Base-by-base conservation (phyloP, 1,140 invertebrate genomes). In the Anagrus nilaparvatae region DNA sequence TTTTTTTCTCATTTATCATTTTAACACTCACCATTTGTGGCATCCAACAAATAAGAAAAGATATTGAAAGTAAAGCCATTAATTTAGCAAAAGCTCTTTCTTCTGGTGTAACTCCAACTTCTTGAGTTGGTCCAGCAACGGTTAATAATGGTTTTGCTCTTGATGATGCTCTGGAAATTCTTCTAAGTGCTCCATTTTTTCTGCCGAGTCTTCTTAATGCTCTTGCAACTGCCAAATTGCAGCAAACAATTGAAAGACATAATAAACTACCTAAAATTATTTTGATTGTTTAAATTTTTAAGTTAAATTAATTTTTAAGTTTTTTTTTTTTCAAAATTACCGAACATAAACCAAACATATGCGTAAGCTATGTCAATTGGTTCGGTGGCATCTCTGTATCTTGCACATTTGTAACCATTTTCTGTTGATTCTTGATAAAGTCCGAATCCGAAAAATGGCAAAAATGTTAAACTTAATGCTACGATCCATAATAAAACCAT, bases 41-140 rank as follows among this genome's bases (percentile, higher is more conserved):
- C 66, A 87, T 74, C 86, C 86, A 90, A 55, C 84, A 89, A 2
- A 84, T 66, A 33, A 89, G 79, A 53, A 87, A 88, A 3, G 83
- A 77, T 29, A 87, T 76, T 31, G 84, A 87, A 2, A 90, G 71
- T 5, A 84, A 74, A 0, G 81, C 78, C 86, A 90, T 89, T 3
- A 88, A 69, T 49, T 81, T 76, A 29, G 84, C 84, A 62, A 90
- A 89, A 29, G 84, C 82, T 34, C 84, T 73, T 63, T 89, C 87
- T 55, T 88, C 84, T 0, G 75, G 72, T 0, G 83, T 86, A 40
- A 81, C 72, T 8, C 73, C 70, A 42, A 61, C 48, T 50, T 67
- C 58, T 1, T 49, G 28, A 3, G 63, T 44, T 3, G 63, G 55
- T 21, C 51, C 58, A 46, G 49, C 50, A 41, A 53, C 44, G 43